phyloP scores from a whole-genome alignment of 1,140 invertebrate genomes.

The Drosophila truncata region DNA sequence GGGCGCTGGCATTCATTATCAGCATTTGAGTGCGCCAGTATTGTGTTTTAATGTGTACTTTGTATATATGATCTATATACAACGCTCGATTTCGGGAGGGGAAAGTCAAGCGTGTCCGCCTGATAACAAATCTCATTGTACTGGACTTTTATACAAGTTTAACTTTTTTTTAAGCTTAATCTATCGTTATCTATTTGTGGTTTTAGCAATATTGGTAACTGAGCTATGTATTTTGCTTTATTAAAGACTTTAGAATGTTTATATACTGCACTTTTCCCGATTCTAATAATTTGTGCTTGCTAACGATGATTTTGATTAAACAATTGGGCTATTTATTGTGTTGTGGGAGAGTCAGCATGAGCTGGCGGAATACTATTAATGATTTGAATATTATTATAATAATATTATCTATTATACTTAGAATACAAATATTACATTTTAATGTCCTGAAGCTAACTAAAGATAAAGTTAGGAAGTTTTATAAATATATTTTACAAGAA shows the following conservation, averaged over 20 bases:
- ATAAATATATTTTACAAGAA: too few relatives aligned
- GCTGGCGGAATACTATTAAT: background rate
- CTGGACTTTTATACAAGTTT: conserved; percentile 28
- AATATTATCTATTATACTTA: background rate
- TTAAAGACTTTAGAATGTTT: conserved; percentile 1
- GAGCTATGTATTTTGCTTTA: background rate
- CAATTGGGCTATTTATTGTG: background rate
- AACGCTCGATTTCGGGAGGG: conserved; percentile 13
- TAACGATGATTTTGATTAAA: conserved; percentile 47
- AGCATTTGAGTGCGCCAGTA: conserved; percentile 11
- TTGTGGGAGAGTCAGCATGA: conserved; percentile 43
- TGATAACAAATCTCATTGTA: conserved; percentile 45
- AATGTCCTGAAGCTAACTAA: too few relatives aligned
- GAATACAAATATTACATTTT: too few relatives aligned
- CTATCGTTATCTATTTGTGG: conserved; percentile 6
- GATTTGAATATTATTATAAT: background rate
- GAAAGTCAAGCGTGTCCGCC: conserved; percentile 33
- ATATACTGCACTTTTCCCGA: conserved; percentile 11
- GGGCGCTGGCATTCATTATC: conserved; percentile 46
- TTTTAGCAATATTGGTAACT: background rate
- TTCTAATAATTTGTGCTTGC: conserved; percentile 16
- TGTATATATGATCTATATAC: conserved; percentile 21
- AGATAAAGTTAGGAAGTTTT: too few relatives aligned
- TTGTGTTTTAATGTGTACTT: conserved; percentile 16
- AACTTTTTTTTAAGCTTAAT: conserved; percentile 18